Evolutionary conservation across 2,113 vertebrate genomes (phyloP), one percentile per base, ranked within the genome.

Genomic region (Nettapus auritus): DNA sequence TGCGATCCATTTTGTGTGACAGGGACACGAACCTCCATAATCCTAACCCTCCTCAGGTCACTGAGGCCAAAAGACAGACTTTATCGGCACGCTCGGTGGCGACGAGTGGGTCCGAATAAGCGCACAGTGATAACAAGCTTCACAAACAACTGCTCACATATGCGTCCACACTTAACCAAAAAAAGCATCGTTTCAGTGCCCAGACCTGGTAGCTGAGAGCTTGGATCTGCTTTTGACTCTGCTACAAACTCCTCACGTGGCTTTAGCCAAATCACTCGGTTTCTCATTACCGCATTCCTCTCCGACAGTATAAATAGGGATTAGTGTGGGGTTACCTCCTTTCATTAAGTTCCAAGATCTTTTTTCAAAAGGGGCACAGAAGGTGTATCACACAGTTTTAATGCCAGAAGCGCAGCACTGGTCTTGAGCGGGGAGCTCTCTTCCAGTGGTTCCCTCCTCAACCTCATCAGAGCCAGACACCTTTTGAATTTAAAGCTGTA

Each of bases 221-320:
- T 25, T 48, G 50, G 73, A 48, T 48, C 78, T 76, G 10, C 34
- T 75, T 70, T 85, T 68, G 57, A 55, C 53, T 74, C 55, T 76
- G 42, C 38, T 63, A 60, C 25, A 70, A 78, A 59, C 21, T 66
- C n/a, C 57, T 82, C 48, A 46, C 0, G 1, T 52, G 70, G 62
- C 70, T 53, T 64, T 25, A 70, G 82, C 25, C 44, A 62, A 84
- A 55, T 74, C 62, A 74, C 52, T 84, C 36, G 8, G 42, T 52
- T 91, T 90, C 75, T 92, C 75, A 88, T 79, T 80, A 67, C 34
- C 23, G 23, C 82, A 88, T 80, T 94, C 55, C 53, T 92, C 67
- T 33, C 53, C 71, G 67, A 42, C 53, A 63, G 38, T 31, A 93
- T 26, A 63, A 70, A 85, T 62, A 68, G 8, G 53, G 38, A 56